These are phyloP conservation scores for Entelurus aequoreus DNA, from an alignment of 2,113 vertebrate species.

Conservation along the genomic window DNA sequence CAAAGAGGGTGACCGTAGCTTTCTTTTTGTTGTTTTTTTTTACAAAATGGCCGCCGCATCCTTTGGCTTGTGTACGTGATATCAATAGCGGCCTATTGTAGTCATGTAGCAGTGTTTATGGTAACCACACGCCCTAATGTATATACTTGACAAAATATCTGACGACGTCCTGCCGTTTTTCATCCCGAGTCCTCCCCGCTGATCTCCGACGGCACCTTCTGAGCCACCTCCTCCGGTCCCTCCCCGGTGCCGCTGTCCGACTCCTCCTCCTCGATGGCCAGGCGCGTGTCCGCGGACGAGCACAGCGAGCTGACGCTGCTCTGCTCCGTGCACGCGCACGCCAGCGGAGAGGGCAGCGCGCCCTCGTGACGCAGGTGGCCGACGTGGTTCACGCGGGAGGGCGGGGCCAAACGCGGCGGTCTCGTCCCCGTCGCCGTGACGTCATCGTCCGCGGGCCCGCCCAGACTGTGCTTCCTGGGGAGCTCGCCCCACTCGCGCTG, in stretches of 20 bases:
- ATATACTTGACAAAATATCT: no score
- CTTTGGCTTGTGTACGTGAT: no score
- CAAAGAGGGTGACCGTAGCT: no score
- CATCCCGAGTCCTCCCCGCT: conserved; percentile 74
- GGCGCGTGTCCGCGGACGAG: conserved; percentile 82
- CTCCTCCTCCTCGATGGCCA: conserved; percentile 92
- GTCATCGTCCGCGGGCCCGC: conserved; percentile 41
- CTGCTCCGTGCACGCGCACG: conserved; percentile 86
- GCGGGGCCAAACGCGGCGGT: conserved; percentile 67
- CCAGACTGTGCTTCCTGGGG: conserved; percentile 71
- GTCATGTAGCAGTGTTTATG: no score
- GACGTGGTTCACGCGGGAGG: conserved; percentile 51
- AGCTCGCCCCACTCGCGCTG: conserved; percentile 85
- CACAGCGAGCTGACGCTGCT: conserved; percentile 89
- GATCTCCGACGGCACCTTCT: conserved; percentile 54
- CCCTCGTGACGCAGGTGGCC: conserved; percentile 25
- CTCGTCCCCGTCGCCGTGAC: conserved; percentile 66
- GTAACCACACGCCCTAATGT: no score
- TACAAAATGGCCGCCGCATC: no score
- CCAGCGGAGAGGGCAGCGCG: conserved; percentile 74
- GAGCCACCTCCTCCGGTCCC: conserved; percentile 54
- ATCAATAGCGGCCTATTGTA: no score
- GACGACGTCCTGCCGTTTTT: conserved; percentile 28
- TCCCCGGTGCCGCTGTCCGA: conserved; percentile 75
- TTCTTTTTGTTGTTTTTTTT: no score